Conservation (phyloP, 2,113 vertebrate genomes). For the Phocoena phocoena region DNA sequence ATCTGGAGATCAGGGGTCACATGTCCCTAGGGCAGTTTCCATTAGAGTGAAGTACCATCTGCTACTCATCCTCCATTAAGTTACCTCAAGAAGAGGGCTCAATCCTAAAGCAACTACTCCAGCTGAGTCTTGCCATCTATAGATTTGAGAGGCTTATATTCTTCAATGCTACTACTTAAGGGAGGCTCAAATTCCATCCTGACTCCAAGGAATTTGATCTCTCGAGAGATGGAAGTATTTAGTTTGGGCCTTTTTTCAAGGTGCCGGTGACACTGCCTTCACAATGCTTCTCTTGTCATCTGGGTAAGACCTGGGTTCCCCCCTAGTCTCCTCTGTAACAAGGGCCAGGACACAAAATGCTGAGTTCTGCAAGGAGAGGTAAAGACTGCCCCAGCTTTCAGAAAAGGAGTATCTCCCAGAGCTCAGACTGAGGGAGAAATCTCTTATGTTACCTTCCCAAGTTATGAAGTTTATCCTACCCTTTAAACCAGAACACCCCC, state of each 20-base stretch:
- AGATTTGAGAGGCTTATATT: not conserved
- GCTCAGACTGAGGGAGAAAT: not conserved
- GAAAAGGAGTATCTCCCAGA: not conserved
- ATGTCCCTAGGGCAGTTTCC: not conserved
- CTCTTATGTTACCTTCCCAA: not conserved
- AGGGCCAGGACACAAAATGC: not conserved
- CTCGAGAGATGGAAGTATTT: conserved; percentile 8
- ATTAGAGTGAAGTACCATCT: not conserved
- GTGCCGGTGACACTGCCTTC: not conserved
- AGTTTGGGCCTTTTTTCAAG: not conserved
- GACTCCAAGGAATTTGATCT: not conserved
- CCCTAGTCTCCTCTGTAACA: not conserved
- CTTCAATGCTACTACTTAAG: not conserved
- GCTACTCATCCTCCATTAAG: not conserved
- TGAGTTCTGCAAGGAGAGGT: not conserved
- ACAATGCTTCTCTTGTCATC: not conserved
- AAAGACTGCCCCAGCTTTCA: not conserved
- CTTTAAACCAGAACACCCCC: not conserved
- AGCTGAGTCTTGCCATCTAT: not conserved
- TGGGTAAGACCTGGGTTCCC: not conserved
- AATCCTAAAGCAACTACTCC: not conserved
- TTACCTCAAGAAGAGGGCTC: not conserved
- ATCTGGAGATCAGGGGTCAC: not conserved
- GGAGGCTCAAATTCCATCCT: not conserved
- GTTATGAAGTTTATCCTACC: not conserved